Conservation (phyloP, 1,140 invertebrate genomes). For the Drosophila littoralis region DNA sequence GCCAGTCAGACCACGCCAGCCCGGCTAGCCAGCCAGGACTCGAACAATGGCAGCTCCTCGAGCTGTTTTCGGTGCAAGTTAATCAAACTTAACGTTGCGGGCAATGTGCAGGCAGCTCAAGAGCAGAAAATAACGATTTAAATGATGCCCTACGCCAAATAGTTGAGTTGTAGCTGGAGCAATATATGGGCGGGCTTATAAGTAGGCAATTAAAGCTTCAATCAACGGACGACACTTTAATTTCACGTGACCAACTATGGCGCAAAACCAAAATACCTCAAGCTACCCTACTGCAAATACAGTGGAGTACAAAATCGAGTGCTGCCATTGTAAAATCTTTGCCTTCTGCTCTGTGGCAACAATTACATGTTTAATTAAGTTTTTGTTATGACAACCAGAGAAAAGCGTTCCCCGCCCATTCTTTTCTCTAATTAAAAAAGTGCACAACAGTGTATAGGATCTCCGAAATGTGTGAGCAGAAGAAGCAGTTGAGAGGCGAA, state of each 20-base stretch:
- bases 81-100: slow-evolving; percentile 49
- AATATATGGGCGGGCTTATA: background rate
- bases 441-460: slow-evolving; percentile 37
- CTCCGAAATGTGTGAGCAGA: slow-evolving; percentile 12
- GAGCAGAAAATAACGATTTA: background rate
- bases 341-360: slow-evolving; percentile 55
- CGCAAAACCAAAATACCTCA: slow-evolving; percentile 17
- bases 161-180: background rate
- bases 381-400: slow-evolving; percentile 66
- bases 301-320: background rate
- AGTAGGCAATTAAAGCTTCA: background rate
- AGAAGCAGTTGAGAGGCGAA: background rate
- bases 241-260: background rate
- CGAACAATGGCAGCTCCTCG: slow-evolving; percentile 39
- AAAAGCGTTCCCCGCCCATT: background rate
- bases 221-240: background rate
- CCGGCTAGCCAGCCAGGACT: background rate
- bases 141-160: background rate
- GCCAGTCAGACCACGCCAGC: slow-evolving; percentile 24
- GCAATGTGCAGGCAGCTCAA: background rate
- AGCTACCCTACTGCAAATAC: slow-evolving; percentile 3
- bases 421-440: slow-evolving; percentile 63
- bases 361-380: slow-evolving; percentile 82
- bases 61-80: slow-evolving; percentile 26
- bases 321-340: slow-evolving; percentile 45